These are phyloP conservation scores for Antennarius maculatus DNA, from an alignment of 2,797 vertebrate genomes.

Conservation along the genomic window DNA sequence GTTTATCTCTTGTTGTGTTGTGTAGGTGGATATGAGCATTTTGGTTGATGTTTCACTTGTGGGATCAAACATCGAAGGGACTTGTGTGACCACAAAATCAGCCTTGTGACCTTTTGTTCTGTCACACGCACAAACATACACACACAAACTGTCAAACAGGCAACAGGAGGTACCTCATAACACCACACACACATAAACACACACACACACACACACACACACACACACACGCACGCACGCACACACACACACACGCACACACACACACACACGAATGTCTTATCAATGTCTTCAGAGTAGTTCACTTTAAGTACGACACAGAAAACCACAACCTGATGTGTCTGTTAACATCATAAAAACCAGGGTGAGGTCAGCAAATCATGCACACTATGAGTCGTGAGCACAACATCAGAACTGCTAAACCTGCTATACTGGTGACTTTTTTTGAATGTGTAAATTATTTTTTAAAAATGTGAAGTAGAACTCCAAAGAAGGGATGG, in stretches of 20 bases:
- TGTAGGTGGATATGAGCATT: conserved; percentile 69
- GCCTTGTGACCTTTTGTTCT: conserved; percentile 76
- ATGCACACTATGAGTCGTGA: background rate
- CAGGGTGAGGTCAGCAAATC: conserved; percentile 17
- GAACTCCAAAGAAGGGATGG: conserved; percentile 36
- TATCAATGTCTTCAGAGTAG: conserved; percentile 30
- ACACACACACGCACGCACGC: conserved; percentile 21
- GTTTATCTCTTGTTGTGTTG: conserved; percentile 72
- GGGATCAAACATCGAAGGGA: conserved; percentile 61
- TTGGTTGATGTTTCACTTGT: conserved; percentile 50
- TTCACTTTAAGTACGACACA: conserved; percentile 19
- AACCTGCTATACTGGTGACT: background rate
- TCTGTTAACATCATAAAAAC: conserved; percentile 16
- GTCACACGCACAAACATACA: conserved; percentile 50
- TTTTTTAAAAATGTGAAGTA: conserved; percentile 50
- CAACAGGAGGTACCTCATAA: conserved; percentile 59
- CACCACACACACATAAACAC: conserved; percentile 25
- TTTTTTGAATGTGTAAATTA: conserved; percentile 13
- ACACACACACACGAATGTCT: conserved; percentile 10
- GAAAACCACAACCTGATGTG: conserved; percentile 19
- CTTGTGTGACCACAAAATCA: conserved; percentile 65
- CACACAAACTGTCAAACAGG: conserved; percentile 55
- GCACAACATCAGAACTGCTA: background rate
- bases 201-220: conserved; percentile 11
- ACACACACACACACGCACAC: conserved; percentile 22